Evolutionary conservation across 2,797 vertebrate species (phyloP).

Genomic region (Petrocephalus schoutedeni): DNA sequence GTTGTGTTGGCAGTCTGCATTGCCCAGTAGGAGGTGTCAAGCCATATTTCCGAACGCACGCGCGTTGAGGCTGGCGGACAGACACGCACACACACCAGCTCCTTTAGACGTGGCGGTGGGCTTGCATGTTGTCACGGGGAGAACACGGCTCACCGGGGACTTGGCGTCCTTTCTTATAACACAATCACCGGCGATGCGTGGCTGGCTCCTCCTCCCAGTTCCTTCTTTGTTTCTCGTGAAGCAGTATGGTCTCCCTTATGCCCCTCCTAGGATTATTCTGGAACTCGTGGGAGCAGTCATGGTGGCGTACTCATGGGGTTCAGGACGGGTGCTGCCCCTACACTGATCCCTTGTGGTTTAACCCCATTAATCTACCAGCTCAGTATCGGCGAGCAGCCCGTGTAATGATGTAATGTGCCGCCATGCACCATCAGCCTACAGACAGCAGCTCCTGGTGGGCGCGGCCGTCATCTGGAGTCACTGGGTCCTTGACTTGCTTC

Average conservation of each 20-base stretch:
- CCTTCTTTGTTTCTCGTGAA: constrained; percentile 3
- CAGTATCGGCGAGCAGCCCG: too few species aligned
- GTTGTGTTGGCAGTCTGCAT: constrained; percentile 55
- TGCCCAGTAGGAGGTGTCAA: constrained; percentile 36
- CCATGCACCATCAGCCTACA: background rate
- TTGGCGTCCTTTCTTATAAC: constrained; percentile 46
- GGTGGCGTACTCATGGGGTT: constrained; percentile 23
- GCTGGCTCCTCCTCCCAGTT: constrained; percentile 27
- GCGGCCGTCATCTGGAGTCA: background rate
- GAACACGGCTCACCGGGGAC: constrained; percentile 52
- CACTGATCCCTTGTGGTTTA: background rate
- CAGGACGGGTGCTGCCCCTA: background rate
- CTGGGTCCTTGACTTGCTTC: background rate
- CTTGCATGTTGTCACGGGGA: constrained; percentile 48
- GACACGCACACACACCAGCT: constrained; percentile 35
- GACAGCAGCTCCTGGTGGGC: background rate
- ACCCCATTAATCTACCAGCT: background rate
- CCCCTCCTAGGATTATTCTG: background rate
- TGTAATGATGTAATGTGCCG: background rate
- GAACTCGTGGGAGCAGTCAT: background rate
- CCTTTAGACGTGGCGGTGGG: constrained; percentile 50
- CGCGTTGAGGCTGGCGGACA: constrained; percentile 27
- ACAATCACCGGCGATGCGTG: constrained; percentile 47
- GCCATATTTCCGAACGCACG: constrained; percentile 25
- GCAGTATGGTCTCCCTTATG: background rate